A percentile compares a stretch with the other conserved stretches of the same genome.
Conservation (phyloP, 2,888 invertebrate genomes). For the Lumbricus terrestris region DNA sequence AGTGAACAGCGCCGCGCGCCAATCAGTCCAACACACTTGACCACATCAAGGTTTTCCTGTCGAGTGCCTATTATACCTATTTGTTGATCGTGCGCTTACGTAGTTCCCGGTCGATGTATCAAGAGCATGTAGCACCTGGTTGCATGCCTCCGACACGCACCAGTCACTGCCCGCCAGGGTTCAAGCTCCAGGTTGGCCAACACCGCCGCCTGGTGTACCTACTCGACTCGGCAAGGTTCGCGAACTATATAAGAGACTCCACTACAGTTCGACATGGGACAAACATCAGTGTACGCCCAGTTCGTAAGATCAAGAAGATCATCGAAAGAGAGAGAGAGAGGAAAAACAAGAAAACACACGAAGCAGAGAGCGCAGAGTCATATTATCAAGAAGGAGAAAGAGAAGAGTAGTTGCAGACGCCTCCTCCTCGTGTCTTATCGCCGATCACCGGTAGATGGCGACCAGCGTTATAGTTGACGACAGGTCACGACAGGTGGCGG, state of each 20-base stretch:
- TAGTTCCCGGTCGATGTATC: background rate
- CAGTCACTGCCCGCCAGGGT: background rate
- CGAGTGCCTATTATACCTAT: background rate
- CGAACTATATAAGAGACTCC: background rate
- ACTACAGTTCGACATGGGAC: too few species aligned
- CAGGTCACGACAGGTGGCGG: background rate
- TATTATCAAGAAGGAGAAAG: too few species aligned
- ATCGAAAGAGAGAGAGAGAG: too few species aligned
- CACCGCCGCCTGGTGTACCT: background rate
- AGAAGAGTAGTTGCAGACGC: background rate
- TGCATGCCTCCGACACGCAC: background rate
- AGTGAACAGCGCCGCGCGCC: background rate
- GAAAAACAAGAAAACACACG: too few species aligned
- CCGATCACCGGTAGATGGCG: background rate
- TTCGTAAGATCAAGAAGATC: background rate
- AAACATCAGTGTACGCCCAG: background rate
- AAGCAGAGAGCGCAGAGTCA: background rate
- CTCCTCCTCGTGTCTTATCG: background rate
- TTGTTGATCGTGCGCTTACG: background rate
- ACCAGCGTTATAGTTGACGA: slow-evolving; percentile 3
- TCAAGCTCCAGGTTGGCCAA: too few species aligned
- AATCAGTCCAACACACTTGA: background rate
- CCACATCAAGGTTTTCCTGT: background rate
- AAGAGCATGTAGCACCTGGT: background rate
- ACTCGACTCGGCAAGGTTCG: background rate